Percentiles rank a stretch among this genome's conserved stretches.
These are phyloP conservation scores for Rousettus madagascariensis DNA, from an alignment of 2,797 vertebrate genomes.

Conservation along the genomic window DNA sequence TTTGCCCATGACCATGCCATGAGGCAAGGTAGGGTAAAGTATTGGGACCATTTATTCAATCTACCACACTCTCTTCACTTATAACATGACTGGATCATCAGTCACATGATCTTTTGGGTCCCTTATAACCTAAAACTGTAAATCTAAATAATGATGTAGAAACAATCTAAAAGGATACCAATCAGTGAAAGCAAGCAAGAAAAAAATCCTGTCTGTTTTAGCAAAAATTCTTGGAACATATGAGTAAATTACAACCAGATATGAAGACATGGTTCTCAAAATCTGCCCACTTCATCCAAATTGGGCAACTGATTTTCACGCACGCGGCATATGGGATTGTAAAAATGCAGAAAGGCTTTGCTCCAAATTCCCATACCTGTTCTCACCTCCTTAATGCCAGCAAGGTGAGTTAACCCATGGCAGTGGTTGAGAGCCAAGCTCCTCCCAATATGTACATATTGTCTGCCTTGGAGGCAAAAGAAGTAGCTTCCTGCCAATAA, in stretches of 20 bases:
- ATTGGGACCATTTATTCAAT: background rate
- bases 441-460: slow-evolving; percentile 18
- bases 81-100: background rate
- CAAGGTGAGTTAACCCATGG: background rate
- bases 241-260: slow-evolving; percentile 70
- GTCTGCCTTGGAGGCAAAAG: slow-evolving; percentile 49
- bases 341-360: background rate
- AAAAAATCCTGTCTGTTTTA: slow-evolving; percentile 74
- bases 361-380: background rate
- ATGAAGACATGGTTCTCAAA: slow-evolving; percentile 30
- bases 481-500: slow-evolving; percentile 48
- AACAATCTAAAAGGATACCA: slow-evolving; percentile 73
- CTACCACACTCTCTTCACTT: background rate
- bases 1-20: background rate
- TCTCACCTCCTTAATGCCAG: slow-evolving; percentile 35
- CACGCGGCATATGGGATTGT: slow-evolving; percentile 11
- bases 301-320: slow-evolving; percentile 44
- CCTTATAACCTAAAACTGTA: background rate
- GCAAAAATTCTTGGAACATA: slow-evolving; percentile 77
- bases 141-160: slow-evolving; percentile 56
- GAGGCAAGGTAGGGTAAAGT: background rate
- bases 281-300: slow-evolving; percentile 41
- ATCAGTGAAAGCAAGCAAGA: slow-evolving; percentile 77
- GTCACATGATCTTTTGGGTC: background rate
- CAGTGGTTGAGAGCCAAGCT: background rate